phyloP scores from a whole-genome alignment of 2,888 invertebrate genomes.

The Halocaridina rubra region DNA sequence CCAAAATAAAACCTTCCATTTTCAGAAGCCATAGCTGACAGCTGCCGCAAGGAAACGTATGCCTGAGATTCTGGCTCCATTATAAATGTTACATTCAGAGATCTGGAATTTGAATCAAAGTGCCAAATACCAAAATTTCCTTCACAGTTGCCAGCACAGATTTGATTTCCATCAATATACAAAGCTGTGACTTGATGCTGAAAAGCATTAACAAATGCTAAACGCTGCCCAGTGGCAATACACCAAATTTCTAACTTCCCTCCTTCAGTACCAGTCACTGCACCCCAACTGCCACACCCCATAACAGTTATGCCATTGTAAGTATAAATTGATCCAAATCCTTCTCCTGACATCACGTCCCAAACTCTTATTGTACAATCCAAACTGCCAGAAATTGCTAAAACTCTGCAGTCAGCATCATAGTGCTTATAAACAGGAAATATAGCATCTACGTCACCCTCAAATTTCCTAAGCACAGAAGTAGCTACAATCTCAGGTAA shows the following conservation, averaged over 20 bases:
- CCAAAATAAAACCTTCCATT: conserved; percentile 22
- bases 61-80: conserved; percentile 31
- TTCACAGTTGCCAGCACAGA: conserved; percentile 34
- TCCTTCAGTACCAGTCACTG: conserved; percentile 39
- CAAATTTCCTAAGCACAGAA: conserved; percentile 17
- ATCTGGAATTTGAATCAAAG: not conserved
- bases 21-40: not conserved
- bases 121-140: conserved; percentile 38
- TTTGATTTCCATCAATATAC: not conserved
- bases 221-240: not conserved
- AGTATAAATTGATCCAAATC: conserved; percentile 28
- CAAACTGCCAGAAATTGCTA: conserved; percentile 27
- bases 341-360: conserved; percentile 33
- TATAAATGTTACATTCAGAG: not conserved
- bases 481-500: not conserved
- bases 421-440: not conserved
- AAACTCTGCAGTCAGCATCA: not conserved
- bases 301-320: conserved; percentile 43
- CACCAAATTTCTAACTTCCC: conserved; percentile 35
- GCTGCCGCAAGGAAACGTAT: not conserved
- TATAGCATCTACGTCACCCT: not conserved
- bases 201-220: conserved; percentile 36
- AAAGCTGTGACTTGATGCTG: conserved; percentile 26
- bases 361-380: conserved; percentile 38
- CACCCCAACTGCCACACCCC: conserved; percentile 31